Percentiles rank a stretch among this genome's conserved stretches.
phyloP scores from a whole-genome alignment of 2,113 vertebrate genomes.

The Hippopotamus amphibius region DNA sequence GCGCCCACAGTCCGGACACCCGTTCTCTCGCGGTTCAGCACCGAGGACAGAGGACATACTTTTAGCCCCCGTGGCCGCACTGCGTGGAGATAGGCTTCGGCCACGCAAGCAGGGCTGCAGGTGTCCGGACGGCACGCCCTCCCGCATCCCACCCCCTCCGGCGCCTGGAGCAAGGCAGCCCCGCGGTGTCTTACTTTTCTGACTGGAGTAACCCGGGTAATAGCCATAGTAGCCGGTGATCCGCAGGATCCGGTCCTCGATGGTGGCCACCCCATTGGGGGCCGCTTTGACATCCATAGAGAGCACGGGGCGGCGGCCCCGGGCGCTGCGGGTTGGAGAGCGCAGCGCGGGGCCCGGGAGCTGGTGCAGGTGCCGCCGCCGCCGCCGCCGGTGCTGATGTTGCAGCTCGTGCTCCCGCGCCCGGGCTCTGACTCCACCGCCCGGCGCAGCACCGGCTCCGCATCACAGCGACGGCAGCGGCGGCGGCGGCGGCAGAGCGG shows the following conservation, averaged over 20 bases:
- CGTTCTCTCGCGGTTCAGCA: not conserved
- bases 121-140: constrained; percentile 45
- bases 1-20: not conserved
- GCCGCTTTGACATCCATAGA: constrained; percentile 92
- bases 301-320: constrained; percentile 80
- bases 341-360: constrained; percentile 53
- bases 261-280: constrained; percentile 96
- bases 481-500: constrained; percentile 54
- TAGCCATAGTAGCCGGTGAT: constrained; percentile 99
- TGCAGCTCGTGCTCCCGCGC: constrained; percentile 75
- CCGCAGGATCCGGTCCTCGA: constrained; percentile 97
- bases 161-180: not conserved
- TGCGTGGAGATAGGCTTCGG: not conserved
- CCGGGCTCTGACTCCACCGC: constrained; percentile 84
- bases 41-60: constrained; percentile 52
- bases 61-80: not conserved
- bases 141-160: constrained; percentile 21
- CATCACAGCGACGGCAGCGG: constrained; percentile 80
- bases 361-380: constrained; percentile 65
- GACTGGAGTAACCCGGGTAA: constrained; percentile 97
- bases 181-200: constrained; percentile 93
- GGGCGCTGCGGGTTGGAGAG: constrained; percentile 26
- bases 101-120: constrained; percentile 10
- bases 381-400: constrained; percentile 76
- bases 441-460: constrained; percentile 82